phyloP scores from a whole-genome alignment of 2,113 vertebrate species.

The Pantherophis guttatus region DNA sequence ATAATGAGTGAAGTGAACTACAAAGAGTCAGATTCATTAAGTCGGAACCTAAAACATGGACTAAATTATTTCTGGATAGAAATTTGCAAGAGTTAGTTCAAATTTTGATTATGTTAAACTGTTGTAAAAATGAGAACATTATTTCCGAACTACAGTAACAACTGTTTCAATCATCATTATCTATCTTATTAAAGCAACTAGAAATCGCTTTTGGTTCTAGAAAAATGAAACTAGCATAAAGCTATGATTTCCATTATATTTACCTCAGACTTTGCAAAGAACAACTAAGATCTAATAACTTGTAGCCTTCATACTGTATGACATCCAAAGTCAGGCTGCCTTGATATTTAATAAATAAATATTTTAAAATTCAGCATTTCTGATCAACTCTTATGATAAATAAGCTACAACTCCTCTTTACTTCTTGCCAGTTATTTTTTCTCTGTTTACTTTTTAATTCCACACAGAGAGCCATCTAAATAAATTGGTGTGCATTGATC shows the following conservation, averaged over 20 bases:
- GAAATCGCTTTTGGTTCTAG: background rate
- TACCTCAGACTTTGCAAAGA: background rate
- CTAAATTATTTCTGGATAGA: background rate
- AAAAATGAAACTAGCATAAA: background rate
- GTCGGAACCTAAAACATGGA: background rate
- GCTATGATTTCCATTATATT: background rate
- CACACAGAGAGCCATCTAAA: background rate
- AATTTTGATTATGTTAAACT: background rate
- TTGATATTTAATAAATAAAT: background rate
- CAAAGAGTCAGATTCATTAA: background rate
- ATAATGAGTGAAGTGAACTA: background rate
- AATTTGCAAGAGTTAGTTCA: background rate
- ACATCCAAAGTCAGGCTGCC: background rate
- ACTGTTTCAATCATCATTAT: background rate
- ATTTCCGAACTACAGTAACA: background rate
- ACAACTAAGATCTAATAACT: background rate
- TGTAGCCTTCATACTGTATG: background rate
- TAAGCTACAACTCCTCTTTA: background rate
- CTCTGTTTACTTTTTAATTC: background rate
- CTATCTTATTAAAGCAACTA: background rate
- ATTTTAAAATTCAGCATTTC: background rate
- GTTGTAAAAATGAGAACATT: background rate
- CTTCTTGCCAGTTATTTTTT: background rate
- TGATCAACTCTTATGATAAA: background rate
- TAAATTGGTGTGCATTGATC: background rate